Conservation (phyloP, 1,140 invertebrate genomes). For the Brachionus calyciflorus region DNA sequence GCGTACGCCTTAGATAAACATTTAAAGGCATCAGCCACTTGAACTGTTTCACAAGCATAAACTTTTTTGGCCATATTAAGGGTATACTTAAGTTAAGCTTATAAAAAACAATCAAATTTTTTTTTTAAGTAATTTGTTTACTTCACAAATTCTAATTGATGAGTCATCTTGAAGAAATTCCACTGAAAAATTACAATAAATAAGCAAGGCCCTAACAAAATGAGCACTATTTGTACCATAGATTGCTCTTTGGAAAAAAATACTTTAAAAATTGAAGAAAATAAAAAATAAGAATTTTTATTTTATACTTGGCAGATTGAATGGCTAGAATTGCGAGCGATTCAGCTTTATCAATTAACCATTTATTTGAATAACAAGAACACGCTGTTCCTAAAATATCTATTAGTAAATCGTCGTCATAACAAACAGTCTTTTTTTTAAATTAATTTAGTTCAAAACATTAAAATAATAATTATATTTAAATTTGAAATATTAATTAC, state of each 20-base stretch:
- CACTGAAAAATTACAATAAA: slow-evolving; percentile 33
- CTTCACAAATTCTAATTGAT: slow-evolving; percentile 19
- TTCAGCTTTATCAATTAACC: slow-evolving; percentile 37
- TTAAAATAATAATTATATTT: not conserved
- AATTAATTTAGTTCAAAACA: no score
- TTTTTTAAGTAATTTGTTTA: no score
- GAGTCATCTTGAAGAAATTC: slow-evolving; percentile 28
- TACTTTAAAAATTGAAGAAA: not conserved
- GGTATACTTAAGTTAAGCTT: not conserved
- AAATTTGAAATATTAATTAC: not conserved
- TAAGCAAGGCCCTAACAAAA: slow-evolving; percentile 13
- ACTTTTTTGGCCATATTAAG: slow-evolving; percentile 43
- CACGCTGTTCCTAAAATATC: slow-evolving; percentile 28
- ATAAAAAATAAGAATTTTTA: not conserved
- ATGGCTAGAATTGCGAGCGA: not conserved
- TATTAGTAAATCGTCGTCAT: slow-evolving; percentile 33
- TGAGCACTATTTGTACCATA: slow-evolving; percentile 19
- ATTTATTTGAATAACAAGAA: slow-evolving; percentile 39
- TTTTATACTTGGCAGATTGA: slow-evolving; percentile 7
- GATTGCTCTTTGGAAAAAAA: not conserved
- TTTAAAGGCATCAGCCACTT: slow-evolving; percentile 35
- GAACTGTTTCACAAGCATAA: not conserved
- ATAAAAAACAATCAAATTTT: no score
- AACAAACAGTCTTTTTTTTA: not conserved
- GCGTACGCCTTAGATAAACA: slow-evolving; percentile 14